phyloP scores from a whole-genome alignment of 2,888 invertebrate genomes.

The Ochropleura plecta region DNA sequence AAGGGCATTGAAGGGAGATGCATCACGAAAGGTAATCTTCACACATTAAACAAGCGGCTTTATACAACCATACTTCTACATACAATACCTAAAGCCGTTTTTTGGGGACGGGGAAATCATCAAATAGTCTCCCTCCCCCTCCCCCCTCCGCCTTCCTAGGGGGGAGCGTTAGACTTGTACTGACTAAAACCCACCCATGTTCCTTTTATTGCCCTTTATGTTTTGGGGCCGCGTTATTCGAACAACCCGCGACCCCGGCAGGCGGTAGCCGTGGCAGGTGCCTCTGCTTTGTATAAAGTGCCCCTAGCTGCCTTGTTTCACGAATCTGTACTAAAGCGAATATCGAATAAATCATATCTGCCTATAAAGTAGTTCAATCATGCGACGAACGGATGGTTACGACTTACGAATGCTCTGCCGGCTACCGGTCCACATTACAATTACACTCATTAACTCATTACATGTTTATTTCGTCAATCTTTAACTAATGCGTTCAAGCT shows the following conservation, averaged over 20 bases:
- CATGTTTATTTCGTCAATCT: constrained; percentile 50
- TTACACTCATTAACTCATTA: constrained; percentile 54
- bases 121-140: too few species aligned
- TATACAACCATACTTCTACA: constrained; percentile 38
- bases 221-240: too few species aligned
- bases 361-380: constrained; percentile 43
- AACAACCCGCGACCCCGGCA: too few species aligned
- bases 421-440: constrained; percentile 53
- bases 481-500: constrained; percentile 52
- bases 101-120: too few species aligned
- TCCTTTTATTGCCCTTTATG: too few species aligned
- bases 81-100: constrained; percentile 45
- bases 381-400: constrained; percentile 26
- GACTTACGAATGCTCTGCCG: constrained; percentile 20
- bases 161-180: too few species aligned
- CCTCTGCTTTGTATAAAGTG: constrained; percentile 17
- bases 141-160: too few species aligned
- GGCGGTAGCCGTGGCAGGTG: too few species aligned
- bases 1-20: constrained; percentile 26
- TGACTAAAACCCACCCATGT: too few species aligned
- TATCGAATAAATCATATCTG: constrained; percentile 18
- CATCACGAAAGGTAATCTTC: background rate
- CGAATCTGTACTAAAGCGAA: constrained; percentile 26
- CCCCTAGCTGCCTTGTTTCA: constrained; percentile 41
- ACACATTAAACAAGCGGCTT: constrained; percentile 1